These are phyloP conservation scores for Tryphoninae sp. DNA, from an alignment of 2,888 invertebrate genomes.

Conservation along the genomic window DNA sequence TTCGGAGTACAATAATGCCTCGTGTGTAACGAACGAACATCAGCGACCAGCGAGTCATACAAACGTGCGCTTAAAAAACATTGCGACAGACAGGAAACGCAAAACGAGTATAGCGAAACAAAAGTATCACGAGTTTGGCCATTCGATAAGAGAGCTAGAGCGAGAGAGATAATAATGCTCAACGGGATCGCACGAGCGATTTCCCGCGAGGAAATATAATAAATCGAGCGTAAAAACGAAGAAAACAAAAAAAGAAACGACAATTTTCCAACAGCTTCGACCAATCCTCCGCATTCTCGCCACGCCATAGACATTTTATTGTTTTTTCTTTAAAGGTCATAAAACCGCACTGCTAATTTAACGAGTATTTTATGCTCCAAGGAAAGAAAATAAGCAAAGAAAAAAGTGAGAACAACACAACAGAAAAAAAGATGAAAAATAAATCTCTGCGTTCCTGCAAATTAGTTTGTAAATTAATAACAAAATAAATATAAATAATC, in stretches of 20 bases:
- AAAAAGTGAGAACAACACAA: no score
- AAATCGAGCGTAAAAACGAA: conserved; percentile 1
- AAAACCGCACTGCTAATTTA: not conserved
- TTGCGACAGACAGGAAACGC: conserved; percentile 18
- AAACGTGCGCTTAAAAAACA: not conserved
- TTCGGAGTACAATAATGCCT: conserved; percentile 12
- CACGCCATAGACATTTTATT: not conserved
- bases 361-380: not conserved
- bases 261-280: conserved; percentile 5
- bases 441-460: no score
- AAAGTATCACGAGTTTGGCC: conserved; percentile 19
- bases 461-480: no score
- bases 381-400: not conserved
- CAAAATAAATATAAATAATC: no score
- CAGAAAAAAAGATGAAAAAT: no score
- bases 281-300: not conserved
- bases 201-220: not conserved
- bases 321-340: conserved; percentile 7
- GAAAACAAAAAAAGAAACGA: not conserved
- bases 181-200: conserved; percentile 4
- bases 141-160: not conserved
- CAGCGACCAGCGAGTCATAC: not conserved
- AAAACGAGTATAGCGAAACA: conserved; percentile 13
- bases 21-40: conserved; percentile 6
- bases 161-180: conserved; percentile 20